Evolutionary conservation across 2,888 invertebrate species (phyloP).

Genomic region (Chrysotoxum bicinctum): DNA sequence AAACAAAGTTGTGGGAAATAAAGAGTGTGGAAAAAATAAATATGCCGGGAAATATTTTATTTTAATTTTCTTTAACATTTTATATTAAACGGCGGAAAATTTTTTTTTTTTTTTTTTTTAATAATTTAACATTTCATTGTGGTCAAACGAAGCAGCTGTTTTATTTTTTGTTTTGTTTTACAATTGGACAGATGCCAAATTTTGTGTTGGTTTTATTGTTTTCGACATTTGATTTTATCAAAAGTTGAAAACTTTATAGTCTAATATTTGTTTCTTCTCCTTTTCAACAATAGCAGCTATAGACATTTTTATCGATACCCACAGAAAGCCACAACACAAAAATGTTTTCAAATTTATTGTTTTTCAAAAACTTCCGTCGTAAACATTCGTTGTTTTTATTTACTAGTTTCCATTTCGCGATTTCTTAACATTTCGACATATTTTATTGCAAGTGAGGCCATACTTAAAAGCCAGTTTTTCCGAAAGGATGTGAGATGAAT

Average conservation of each 20-base stretch:
- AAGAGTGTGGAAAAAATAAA: constrained; percentile 9
- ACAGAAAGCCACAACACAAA: neutral
- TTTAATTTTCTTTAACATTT: neutral
- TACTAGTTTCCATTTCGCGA: neutral
- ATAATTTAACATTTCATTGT: constrained; percentile 11
- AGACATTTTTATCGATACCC: neutral
- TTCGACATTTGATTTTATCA: constrained; percentile 10
- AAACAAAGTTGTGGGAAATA: neutral
- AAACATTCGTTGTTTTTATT: neutral
- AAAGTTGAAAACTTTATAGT: neutral
- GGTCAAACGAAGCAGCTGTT: constrained; percentile 7
- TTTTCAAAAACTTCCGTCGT: neutral
- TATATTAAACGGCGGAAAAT: neutral
- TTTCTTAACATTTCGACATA: neutral
- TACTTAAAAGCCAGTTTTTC: neutral
- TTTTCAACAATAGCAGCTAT: neutral
- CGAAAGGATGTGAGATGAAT: no score
- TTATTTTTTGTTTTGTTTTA: neutral
- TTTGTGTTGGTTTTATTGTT: constrained; percentile 15
- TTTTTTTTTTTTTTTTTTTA: constrained; percentile 23
- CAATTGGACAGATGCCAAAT: constrained; percentile 35
- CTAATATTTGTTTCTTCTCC: neutral
- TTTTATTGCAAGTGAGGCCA: neutral
- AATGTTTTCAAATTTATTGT: neutral
- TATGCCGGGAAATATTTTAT: constrained; percentile 11